Base-by-base conservation (phyloP, 2,113 vertebrate genomes). In the Mobula birostris region DNA sequence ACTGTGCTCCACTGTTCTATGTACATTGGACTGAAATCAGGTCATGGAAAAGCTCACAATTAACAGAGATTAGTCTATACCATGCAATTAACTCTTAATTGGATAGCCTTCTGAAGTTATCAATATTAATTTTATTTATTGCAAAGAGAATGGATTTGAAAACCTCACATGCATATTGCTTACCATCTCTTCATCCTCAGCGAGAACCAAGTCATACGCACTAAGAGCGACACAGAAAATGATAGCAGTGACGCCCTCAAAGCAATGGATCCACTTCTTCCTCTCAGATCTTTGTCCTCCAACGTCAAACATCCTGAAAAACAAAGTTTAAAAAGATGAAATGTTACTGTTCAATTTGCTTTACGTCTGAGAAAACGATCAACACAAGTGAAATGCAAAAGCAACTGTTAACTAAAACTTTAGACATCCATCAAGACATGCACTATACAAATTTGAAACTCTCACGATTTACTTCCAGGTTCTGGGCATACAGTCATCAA, bases 161-260 rank as follows among this genome's bases (percentile, higher is more conserved):
- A 5, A 27, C 7, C 61, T 17, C 74, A 21, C 77, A 9, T 9
- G 21, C 24, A 29, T 63, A 61, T 17, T 90, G 63, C 98, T 98
- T 95, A 99, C 99, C 99, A 99, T 99, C 96, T 99, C 99, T 95
- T 99, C 99, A 0, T 99, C 99, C 95, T 99, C 99, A 5, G 98
- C 99, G 95, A 99, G 96, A 95, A 99, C 98, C 96, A 99, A 97
- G 96, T 99, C 99, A 0, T 99, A 99, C 94, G 99, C 99, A 3
- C 99, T 99, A 94, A 99, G 96, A 15, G 99, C 99, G 77, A 99
- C 99, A 0, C 99, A 99, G 96, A 99, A 99, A 94, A 99, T 99
- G 94, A 99, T 99, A 96, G 99, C 98, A 0, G 99, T 99, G 95
- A 99, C 99, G 0, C 99, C 99, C 95, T 99, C 99, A 0, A 99